Base-by-base conservation (phyloP, 2,888 invertebrate species). In the Tetrapedia diversipes region DNA sequence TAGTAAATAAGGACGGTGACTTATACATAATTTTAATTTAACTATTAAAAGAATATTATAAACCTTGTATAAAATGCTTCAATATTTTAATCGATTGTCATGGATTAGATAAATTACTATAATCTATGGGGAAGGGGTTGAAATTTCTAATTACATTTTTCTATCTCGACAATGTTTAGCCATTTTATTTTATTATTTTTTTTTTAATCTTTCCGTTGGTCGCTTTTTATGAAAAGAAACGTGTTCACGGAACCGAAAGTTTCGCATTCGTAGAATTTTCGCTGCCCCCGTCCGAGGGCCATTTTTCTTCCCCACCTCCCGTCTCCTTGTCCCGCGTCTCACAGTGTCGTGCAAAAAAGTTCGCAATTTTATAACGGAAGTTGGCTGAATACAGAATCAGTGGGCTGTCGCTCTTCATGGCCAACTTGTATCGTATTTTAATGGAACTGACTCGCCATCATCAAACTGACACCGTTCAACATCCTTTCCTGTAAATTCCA, bases 371-470 rank as follows among this genome's bases (percentile, higher is more conserved):
- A 86, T 87, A 88, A 88, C 87, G 87, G 82, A 89, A 89, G 84
- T 88, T 89, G 82, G 83, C 83, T 87, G 87, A 89, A 89, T 89
- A 88, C 85, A 79, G 87, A 89, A 89, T 89, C 88, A 86, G 86
- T 86, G 72, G 80, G 81, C 70, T 78, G 82, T 86, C 86, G 82
- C 75, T 80, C 77, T 68, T 68, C 71, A 53, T 71, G 76, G 57
- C 60, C 82, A 86, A 86, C 86, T 87, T 87, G 83, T 84, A 86
- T 82, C 80, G 84, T 77, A 86, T 80, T 80, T 77, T 87, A 88
- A 87, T 85, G 83, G 83, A 83, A 83, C 84, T 39, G 81, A 85
- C 77, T 85, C 83, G 80, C 67, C 65, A 53, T 34, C 51, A 64
- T 74, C 63, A 27, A 16, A 67, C 29, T 37, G 71, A 60, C 63